Evolutionary conservation across 2,888 invertebrate species (phyloP), one percentile per base, ranked within the genome.

Genomic region (Drosophila monieri): DNA sequence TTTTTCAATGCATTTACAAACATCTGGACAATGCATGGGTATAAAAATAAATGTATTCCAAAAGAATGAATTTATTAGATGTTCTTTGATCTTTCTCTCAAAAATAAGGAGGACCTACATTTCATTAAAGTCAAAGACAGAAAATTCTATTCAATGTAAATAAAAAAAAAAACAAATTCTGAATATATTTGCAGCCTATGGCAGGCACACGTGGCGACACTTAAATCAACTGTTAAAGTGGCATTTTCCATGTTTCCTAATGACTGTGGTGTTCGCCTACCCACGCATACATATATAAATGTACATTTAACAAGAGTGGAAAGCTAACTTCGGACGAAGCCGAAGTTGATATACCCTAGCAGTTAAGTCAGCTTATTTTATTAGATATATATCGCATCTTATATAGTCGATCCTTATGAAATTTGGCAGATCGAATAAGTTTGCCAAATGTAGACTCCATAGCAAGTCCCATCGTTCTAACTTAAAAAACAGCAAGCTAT

Each of bases 121-220:
- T 57, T 49, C 55, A 49, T 61, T 46, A 52, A 39, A 35, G 30
- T 27, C 25, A 27, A 30, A 39, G 35, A 25, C 32, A 35, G n/a
- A 6, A 32, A 32, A 30, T 6, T 25, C 18, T 52, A 44, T 44
- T 51, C 55, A 56, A 39, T 43, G 32, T 61, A 54, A 41, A 32
- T 54, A 51, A 64, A 58, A 49, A 44, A 64, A 64, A 52, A 53
- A 35, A 39, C 30, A 43, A 69, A 49, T 15, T 27, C 25, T 60
- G 30, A 51, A 58, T 49, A 74, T 64, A 65, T 52, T 58, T 46
- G 58, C 58, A 62, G 37, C 44, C 52, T 66, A 66, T 55, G 53
- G 53, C 46, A 44, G 41, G 15, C 10, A 35, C 79, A 80, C 80
- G 80, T 80, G 80, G 37, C 78, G 52, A 75, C 80, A 80, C 80